Percentiles rank a stretch among this genome's conserved stretches.
Evolutionary conservation across 1,140 invertebrate species (phyloP).

Genomic region (Orchestia grillus): DNA sequence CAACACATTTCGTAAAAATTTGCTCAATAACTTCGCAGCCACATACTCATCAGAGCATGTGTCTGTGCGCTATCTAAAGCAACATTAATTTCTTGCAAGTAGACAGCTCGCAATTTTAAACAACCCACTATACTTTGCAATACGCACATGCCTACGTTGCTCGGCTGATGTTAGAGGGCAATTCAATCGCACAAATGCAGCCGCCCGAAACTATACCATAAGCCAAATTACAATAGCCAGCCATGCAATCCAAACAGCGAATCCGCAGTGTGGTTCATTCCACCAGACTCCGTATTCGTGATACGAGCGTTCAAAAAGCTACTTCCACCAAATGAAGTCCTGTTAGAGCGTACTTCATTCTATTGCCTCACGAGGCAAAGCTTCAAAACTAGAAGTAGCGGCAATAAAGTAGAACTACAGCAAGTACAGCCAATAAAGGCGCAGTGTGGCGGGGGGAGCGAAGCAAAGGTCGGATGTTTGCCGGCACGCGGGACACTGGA

Average conservation of each 20-base stretch:
- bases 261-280: neutral
- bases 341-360: neutral
- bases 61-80: neutral
- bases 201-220: neutral
- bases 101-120: neutral
- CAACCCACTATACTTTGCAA: neutral
- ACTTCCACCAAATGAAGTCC: neutral
- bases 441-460: neutral
- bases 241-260: neutral
- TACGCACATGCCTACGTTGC: too few species aligned
- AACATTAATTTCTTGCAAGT: neutral
- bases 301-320: neutral
- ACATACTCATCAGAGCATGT: neutral
- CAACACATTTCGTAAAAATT: neutral
- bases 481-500: neutral
- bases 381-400: neutral
- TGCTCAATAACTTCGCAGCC: neutral
- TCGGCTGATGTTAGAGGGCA: too few species aligned
- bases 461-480: neutral
- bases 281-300: neutral
- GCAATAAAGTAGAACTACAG: neutral
- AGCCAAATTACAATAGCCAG: neutral
- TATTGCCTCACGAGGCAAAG: neutral
- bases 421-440: neutral
- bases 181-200: neutral